Evolutionary conservation across 2,888 invertebrate genomes (phyloP).

Genomic region (Parasteatoda lunata): DNA sequence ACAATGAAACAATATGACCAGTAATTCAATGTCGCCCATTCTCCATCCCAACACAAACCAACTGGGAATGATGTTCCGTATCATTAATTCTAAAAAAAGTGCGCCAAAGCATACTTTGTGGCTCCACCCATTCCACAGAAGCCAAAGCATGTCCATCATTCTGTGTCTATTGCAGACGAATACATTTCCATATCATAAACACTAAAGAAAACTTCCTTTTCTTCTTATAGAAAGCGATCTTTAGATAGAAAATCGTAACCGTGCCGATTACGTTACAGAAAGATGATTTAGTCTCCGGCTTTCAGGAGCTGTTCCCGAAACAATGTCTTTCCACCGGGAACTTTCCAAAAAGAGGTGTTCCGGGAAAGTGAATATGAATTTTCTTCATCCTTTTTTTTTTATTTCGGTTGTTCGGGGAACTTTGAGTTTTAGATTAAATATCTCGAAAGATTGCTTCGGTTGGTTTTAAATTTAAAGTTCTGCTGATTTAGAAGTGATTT

Average conservation of each 20-base stretch:
- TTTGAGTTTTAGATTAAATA: too few species aligned
- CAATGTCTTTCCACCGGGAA: conserved; percentile 29
- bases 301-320: conserved; percentile 28
- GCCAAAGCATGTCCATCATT: conserved; percentile 66
- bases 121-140: conserved; percentile 62
- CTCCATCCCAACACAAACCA: conserved; percentile 59
- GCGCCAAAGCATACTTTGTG: conserved; percentile 51
- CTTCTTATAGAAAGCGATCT: conserved; percentile 8
- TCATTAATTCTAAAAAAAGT: conserved; percentile 68
- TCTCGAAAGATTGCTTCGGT: too few species aligned
- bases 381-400: neutral
- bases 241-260: neutral
- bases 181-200: conserved; percentile 68
- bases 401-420: too few species aligned
- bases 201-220: conserved; percentile 56
- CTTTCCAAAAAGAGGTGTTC: conserved; percentile 4
- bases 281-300: conserved; percentile 39
- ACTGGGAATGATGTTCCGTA: conserved; percentile 67
- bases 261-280: conserved; percentile 20
- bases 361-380: neutral
- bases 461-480: too few species aligned
- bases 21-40: conserved; percentile 67
- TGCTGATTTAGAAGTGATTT: too few species aligned
- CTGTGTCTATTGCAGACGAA: conserved; percentile 65
- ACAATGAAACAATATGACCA: conserved; percentile 67